Evolutionary conservation across 1,140 invertebrate species (phyloP).

Genomic region (Matsumurasca onukii): DNA sequence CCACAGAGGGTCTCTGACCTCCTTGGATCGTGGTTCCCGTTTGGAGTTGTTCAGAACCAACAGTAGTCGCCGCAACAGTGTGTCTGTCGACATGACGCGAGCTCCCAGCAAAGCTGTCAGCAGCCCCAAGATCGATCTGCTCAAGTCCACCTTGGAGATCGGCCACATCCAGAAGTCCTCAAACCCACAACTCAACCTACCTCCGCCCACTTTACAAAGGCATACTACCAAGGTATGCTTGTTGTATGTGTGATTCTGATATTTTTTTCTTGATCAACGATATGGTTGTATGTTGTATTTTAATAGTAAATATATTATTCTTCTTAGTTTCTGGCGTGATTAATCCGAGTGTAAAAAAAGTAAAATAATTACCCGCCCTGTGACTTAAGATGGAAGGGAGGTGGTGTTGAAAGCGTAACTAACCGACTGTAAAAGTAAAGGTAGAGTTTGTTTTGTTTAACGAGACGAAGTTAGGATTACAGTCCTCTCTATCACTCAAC

Average conservation of each 20-base stretch:
- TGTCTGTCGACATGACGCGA: slow-evolving; percentile 31
- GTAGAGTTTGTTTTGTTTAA: too few relatives aligned
- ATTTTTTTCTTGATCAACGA: neutral
- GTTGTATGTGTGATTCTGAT: slow-evolving; percentile 22
- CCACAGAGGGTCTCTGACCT: slow-evolving; percentile 68
- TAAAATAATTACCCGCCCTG: too few relatives aligned
- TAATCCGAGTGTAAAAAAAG: too few relatives aligned
- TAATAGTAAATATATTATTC: too few relatives aligned
- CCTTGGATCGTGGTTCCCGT: slow-evolving; percentile 42
- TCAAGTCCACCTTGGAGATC: slow-evolving; percentile 39
- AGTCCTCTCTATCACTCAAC: too few relatives aligned
- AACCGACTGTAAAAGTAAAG: too few relatives aligned
- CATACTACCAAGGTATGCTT: slow-evolving; percentile 31
- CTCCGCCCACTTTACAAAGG: slow-evolving; percentile 29
- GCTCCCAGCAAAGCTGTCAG: slow-evolving; percentile 30
- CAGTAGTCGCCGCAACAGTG: slow-evolving; percentile 39
- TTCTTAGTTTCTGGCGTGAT: too few relatives aligned
- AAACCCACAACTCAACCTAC: slow-evolving; percentile 36
- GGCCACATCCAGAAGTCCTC: slow-evolving; percentile 36
- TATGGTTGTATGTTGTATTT: too few relatives aligned
- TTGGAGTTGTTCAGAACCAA: slow-evolving; percentile 15
- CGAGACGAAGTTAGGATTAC: too few relatives aligned
- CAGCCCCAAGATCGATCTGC: slow-evolving; percentile 32
- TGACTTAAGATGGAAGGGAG: too few relatives aligned
- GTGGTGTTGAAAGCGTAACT: too few relatives aligned